Conservation (phyloP, 2,113 vertebrate species). For the Antechinus flavipes region DNA sequence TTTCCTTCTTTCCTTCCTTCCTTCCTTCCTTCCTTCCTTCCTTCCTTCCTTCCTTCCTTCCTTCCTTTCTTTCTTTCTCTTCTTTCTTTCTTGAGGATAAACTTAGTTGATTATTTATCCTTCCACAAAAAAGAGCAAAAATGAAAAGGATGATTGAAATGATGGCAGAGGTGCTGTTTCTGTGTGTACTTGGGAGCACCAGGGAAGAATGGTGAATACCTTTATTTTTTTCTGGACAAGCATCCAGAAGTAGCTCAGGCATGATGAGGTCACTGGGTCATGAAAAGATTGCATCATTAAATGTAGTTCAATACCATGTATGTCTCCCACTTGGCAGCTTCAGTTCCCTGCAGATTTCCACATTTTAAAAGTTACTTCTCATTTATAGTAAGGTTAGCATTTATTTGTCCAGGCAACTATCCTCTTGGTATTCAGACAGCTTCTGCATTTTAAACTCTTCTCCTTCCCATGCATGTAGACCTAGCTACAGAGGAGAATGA, state of each 20-base stretch:
- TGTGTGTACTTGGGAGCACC: background rate
- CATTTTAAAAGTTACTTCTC: constrained; percentile 70
- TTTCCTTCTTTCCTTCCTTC: background rate
- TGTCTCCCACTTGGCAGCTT: constrained; percentile 65
- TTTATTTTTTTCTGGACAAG: background rate
- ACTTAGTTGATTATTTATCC: no score
- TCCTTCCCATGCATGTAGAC: constrained; percentile 60
- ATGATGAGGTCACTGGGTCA: background rate
- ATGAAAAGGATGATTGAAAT: background rate
- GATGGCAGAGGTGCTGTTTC: background rate
- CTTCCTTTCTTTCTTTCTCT: no score
- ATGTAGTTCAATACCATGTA: constrained; percentile 38
- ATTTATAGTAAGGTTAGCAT: constrained; percentile 66
- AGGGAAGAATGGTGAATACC: background rate
- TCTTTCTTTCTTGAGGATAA: no score
- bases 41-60: background rate
- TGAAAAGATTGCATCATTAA: constrained; percentile 5
- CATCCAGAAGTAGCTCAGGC: constrained; percentile 15
- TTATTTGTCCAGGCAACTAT: constrained; percentile 68
- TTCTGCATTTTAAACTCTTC: constrained; percentile 71
- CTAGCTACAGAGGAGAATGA: constrained; percentile 67
- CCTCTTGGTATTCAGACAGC: constrained; percentile 51
- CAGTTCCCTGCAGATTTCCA: constrained; percentile 63
- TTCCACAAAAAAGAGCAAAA: background rate
- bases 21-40: no score